Evolutionary conservation across 2,113 vertebrate species (phyloP), one percentile per base, ranked within the genome.

Genomic region (Illadopsis cleaveri): DNA sequence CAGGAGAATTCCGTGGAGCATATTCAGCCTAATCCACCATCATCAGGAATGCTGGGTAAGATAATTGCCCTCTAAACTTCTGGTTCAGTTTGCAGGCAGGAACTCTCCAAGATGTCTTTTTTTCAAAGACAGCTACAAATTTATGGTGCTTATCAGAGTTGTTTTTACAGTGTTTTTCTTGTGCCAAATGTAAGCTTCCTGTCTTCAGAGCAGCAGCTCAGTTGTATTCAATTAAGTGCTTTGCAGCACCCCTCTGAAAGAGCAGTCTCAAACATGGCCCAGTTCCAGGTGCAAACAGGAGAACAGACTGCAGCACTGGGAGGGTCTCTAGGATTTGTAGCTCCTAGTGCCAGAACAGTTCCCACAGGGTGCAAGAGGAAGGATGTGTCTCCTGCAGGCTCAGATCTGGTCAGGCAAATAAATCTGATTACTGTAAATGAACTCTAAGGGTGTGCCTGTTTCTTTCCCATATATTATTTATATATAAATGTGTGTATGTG

Each of bases 21-120:
- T 9, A 98, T 98, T 90, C 98, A 98, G 65, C 98, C 98, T 78
- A 98, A 98, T 64, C 98, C 98, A 23, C 98, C 98, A 0, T 98
- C 98, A 14, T 98, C 98, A 33, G 98, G 98, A 73, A 98, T 98
- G 97, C 97, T 98, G 5, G 98, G 98, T 98, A 92, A 98, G 97
- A 82, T 48, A 66, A 48, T 15, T 51, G 5, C 25, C n/a, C 31
- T 81, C 33, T 35, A 42, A 80, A 86, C 45, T 84, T 58, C 35
- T 75, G 6, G 0, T 73, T 93, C 3, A 2, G 21, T 81, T 94
- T 78, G 57, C 47, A 70, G 64, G 31, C 61, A 51, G 64, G 56
- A 86, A 19, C 45, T 72, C 31, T 70, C 56, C 48, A 72, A 61
- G 35, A 47, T 57, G n/a, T 19, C 44, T 60, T 88, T 70, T 70